phyloP scores from a whole-genome alignment of 1,140 invertebrate species.

The Planococcus citri region DNA sequence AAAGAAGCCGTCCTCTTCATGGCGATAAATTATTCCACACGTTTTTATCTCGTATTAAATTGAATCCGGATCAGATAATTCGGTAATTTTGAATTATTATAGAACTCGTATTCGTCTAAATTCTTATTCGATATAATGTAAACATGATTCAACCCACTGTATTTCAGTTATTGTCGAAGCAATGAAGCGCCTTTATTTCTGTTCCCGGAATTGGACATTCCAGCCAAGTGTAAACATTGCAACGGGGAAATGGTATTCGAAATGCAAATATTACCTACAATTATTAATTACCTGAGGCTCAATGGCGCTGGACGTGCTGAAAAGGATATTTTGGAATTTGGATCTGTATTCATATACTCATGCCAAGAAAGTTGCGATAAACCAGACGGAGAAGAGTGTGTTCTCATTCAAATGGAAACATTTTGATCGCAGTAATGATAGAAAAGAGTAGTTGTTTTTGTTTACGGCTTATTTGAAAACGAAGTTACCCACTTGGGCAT shows the following conservation, averaged over 20 bases:
- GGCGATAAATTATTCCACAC: constrained; percentile 70
- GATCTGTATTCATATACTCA: constrained; percentile 65
- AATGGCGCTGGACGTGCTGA: constrained; percentile 34
- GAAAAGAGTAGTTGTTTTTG: neutral
- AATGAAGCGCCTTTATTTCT: constrained; percentile 48
- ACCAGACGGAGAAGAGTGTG: neutral
- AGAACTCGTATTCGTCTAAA: constrained; percentile 9
- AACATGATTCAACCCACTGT: no score
- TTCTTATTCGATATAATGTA: neutral
- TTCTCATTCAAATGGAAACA: neutral
- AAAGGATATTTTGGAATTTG: constrained; percentile 53
- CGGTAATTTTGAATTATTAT: constrained; percentile 42
- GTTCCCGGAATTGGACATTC: constrained; percentile 42
- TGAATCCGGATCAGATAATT: constrained; percentile 67
- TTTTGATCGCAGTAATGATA: neutral
- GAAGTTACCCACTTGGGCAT: neutral
- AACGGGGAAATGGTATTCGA: constrained; percentile 59
- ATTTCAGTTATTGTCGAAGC: constrained; percentile 54
- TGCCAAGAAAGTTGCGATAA: constrained; percentile 57
- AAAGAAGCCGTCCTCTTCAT: constrained; percentile 59
- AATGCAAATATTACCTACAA: constrained; percentile 62
- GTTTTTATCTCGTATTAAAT: constrained; percentile 54
- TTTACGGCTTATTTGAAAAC: neutral
- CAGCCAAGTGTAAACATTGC: constrained; percentile 52
- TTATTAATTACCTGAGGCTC: constrained; percentile 55